Percentiles rank a stretch among this genome's conserved stretches.
Conservation (phyloP, 2,888 invertebrate genomes). For the Eustalomyia histrio region DNA sequence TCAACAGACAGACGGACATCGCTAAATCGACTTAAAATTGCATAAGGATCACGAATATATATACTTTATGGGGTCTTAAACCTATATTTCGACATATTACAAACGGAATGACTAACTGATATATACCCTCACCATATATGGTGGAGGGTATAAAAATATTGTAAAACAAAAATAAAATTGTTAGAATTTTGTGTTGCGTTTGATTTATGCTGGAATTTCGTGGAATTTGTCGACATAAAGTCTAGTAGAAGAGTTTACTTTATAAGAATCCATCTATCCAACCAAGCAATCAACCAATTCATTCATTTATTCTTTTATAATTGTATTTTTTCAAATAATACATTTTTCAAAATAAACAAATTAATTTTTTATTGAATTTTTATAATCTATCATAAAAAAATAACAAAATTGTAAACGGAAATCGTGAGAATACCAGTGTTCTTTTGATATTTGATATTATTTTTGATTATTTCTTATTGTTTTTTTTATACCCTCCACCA, state of each 20-base stretch:
- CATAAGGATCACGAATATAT: too few relatives aligned
- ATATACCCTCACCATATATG: too few relatives aligned
- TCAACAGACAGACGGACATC: too few relatives aligned
- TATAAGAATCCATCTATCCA: not conserved
- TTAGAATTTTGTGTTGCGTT: slow-evolving; percentile 22
- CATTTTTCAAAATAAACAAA: slow-evolving; percentile 54
- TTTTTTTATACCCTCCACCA: too few relatives aligned
- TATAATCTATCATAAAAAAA: slow-evolving; percentile 44
- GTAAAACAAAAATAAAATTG: slow-evolving; percentile 13
- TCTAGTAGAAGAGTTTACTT: slow-evolving; percentile 33
- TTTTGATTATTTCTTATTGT: slow-evolving; percentile 19
- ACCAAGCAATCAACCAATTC: too few relatives aligned
- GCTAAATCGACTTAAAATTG: too few relatives aligned
- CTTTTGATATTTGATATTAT: slow-evolving; percentile 49
- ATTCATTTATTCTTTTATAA: slow-evolving; percentile 61
- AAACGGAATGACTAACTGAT: too few relatives aligned
- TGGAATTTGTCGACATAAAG: slow-evolving; percentile 56
- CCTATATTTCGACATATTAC: too few relatives aligned
- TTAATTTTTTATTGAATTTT: slow-evolving; percentile 18
- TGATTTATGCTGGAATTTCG: slow-evolving; percentile 37
- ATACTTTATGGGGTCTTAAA: too few relatives aligned
- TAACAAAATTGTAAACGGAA: slow-evolving; percentile 35
- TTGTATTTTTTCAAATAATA: slow-evolving; percentile 30
- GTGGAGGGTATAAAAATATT: too few relatives aligned
- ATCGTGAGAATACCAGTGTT: slow-evolving; percentile 39